phyloP scores from a whole-genome alignment of 2,888 invertebrate genomes.

The Lycocerus yunnanus region DNA sequence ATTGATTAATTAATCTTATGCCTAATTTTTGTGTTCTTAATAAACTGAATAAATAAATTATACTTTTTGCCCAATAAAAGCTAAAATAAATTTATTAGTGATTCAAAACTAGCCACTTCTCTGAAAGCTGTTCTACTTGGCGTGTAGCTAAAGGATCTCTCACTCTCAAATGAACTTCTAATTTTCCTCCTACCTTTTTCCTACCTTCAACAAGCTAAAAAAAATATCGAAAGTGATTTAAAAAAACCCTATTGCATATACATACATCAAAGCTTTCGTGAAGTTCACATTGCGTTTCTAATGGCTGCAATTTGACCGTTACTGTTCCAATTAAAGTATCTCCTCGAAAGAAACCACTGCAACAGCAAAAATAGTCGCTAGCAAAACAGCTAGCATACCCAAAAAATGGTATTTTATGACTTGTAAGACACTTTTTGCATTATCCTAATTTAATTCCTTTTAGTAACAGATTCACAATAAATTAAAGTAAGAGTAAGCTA shows the following conservation, averaged over 20 bases:
- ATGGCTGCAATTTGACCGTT: slow-evolving; percentile 82
- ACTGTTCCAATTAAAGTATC: slow-evolving; percentile 85
- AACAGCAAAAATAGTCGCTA: slow-evolving; percentile 64
- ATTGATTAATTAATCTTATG: not conserved
- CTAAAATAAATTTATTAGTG: slow-evolving; percentile 32
- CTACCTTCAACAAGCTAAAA: slow-evolving; percentile 87
- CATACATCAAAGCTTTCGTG: slow-evolving; percentile 94
- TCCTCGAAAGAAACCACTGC: slow-evolving; percentile 91
- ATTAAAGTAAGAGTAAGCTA: not conserved
- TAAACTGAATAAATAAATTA: not conserved
- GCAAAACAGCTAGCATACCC: slow-evolving; percentile 51
- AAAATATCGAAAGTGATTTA: slow-evolving; percentile 1
- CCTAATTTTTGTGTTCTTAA: not conserved
- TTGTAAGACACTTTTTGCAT: slow-evolving; percentile 20
- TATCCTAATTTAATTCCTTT: not conserved
- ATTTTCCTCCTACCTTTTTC: slow-evolving; percentile 83
- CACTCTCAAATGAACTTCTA: slow-evolving; percentile 86
- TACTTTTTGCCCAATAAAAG: not conserved
- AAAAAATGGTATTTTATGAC: slow-evolving; percentile 45
- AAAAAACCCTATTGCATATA: slow-evolving; percentile 43
- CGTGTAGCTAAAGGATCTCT: slow-evolving; percentile 87
- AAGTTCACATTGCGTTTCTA: slow-evolving; percentile 85
- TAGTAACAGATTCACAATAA: not conserved
- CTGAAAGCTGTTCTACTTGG: slow-evolving; percentile 84
- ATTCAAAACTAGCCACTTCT: slow-evolving; percentile 92